Evolutionary conservation across 2,113 vertebrate species (phyloP).

Genomic region (Genyomyrus donnyi): DNA sequence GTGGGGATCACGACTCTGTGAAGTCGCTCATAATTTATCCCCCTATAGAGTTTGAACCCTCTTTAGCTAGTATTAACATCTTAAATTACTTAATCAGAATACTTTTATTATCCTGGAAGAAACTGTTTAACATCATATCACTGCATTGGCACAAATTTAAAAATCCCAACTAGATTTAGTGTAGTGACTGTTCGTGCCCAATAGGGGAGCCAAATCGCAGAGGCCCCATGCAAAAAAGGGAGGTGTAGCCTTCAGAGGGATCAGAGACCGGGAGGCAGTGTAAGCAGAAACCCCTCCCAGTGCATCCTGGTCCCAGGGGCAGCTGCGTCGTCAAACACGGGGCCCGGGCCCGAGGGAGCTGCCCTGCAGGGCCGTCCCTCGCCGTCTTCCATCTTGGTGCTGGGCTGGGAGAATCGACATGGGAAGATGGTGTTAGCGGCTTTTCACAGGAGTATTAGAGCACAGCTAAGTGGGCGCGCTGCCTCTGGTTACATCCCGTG

Average conservation of each 20-base stretch:
- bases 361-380: conserved; percentile 25
- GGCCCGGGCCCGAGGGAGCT: not conserved
- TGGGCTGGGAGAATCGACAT: conserved; percentile 58
- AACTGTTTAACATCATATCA: not conserved
- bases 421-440: conserved; percentile 62
- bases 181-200: not conserved
- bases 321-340: not conserved
- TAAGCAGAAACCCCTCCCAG: not conserved
- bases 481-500: conserved; percentile 64
- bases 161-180: not conserved
- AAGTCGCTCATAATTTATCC: not conserved
- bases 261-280: not conserved
- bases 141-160: not conserved
- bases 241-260: not conserved
- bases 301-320: not conserved
- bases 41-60: not conserved
- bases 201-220: not conserved
- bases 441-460: conserved; percentile 77
- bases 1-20: not conserved
- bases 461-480: conserved; percentile 60
- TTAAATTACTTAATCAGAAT: not conserved
- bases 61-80: not conserved
- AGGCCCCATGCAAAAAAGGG: not conserved
- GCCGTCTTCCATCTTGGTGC: conserved; percentile 51
- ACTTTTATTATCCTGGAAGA: not conserved